phyloP scores from a whole-genome alignment of 2,797 vertebrate genomes.

The Miichthys miiuy region DNA sequence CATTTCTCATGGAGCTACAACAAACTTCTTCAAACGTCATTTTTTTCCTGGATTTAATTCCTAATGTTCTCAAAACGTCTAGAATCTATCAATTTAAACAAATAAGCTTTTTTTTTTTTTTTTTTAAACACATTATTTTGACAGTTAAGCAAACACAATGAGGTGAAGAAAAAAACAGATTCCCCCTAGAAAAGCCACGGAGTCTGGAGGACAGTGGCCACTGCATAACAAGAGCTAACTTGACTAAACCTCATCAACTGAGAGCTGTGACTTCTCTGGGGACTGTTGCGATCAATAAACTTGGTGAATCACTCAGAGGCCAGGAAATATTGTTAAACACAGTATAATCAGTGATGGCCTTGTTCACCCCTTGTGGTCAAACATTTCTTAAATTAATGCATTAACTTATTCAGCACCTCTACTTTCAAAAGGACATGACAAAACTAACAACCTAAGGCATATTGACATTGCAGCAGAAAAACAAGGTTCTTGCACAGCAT shows the following conservation, averaged over 20 bases:
- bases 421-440: neutral
- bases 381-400: neutral
- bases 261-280: conserved; percentile 3
- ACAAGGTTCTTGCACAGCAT: neutral
- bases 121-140: neutral
- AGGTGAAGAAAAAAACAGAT: neutral
- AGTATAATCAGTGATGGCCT: too few species aligned
- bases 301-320: neutral
- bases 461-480: neutral
- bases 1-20: conserved; percentile 58
- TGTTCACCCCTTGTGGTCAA: too few species aligned
- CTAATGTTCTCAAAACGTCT: conserved; percentile 19
- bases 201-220: neutral
- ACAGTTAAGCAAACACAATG: conserved; percentile 5
- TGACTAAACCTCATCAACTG: conserved; percentile 22
- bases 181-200: neutral
- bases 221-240: conserved; percentile 11
- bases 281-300: neutral
- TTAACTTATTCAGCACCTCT: neutral
- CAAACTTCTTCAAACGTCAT: conserved; percentile 24
- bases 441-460: neutral
- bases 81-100: neutral
- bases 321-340: neutral
- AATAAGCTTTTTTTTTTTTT: neutral
- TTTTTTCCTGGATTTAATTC: conserved; percentile 22